Evolutionary conservation across 2,888 invertebrate genomes (phyloP).

Genomic region (Pinctada fucata): DNA sequence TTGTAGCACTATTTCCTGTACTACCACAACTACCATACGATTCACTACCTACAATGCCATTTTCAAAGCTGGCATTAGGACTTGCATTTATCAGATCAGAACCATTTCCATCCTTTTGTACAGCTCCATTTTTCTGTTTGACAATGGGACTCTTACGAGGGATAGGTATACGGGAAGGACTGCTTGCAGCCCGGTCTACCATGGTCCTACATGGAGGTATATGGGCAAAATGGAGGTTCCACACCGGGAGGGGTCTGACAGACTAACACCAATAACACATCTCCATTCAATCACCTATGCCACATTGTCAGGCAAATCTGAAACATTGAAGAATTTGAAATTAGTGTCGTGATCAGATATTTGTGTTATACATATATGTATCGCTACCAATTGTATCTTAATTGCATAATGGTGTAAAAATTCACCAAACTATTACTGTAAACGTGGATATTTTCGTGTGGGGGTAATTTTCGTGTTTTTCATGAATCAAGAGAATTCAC

Average conservation of each 20-base stretch:
- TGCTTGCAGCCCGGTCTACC: conserved; percentile 62
- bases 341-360: no score
- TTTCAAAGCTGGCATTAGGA: conserved; percentile 34
- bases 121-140: conserved; percentile 18
- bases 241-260: conserved; percentile 4
- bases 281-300: neutral
- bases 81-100: conserved; percentile 10
- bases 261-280: conserved; percentile 20
- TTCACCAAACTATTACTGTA: no score
- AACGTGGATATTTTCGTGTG: no score
- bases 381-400: no score
- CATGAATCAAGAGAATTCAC: no score
- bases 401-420: no score
- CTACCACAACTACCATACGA: conserved; percentile 28
- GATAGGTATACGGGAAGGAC: conserved; percentile 66
- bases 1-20: conserved; percentile 46
- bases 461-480: no score
- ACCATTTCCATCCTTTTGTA: neutral
- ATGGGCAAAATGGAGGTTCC: neutral
- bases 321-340: neutral
- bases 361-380: no score
- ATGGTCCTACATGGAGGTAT: conserved; percentile 36
- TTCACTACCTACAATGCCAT: conserved; percentile 28
- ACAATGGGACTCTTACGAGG: conserved; percentile 47
- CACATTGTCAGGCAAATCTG: neutral